Evolutionary conservation across 1,140 invertebrate species (phyloP).

Genomic region (Helicoverpa armigera): DNA sequence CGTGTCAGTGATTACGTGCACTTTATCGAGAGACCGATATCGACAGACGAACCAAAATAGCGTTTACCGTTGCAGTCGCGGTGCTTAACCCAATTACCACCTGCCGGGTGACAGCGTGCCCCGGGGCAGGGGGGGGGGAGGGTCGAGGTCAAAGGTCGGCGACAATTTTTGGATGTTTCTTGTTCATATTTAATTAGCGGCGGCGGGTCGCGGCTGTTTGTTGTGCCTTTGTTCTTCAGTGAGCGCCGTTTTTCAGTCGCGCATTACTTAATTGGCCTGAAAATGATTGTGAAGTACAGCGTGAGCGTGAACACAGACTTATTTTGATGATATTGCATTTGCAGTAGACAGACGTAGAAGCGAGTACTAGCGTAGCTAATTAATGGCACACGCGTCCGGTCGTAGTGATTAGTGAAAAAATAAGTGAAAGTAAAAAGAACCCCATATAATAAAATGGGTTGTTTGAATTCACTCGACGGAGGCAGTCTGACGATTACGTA

Average conservation of each 20-base stretch:
- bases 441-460: no score
- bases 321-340: background rate
- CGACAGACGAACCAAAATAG: slow-evolving; percentile 26
- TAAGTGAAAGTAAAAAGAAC: no score
- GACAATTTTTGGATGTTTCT: slow-evolving; percentile 39
- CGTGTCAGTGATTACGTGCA: slow-evolving; percentile 18
- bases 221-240: slow-evolving; percentile 24
- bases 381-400: no score
- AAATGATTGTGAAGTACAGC: slow-evolving; percentile 6
- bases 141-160: slow-evolving; percentile 9
- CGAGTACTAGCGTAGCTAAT: no score
- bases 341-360: no score
- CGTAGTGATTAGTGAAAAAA: no score
- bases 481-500: no score
- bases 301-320: background rate
- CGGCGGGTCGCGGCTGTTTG: slow-evolving; percentile 17
- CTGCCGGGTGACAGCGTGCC: background rate
- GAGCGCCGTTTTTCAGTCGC: background rate
- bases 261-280: slow-evolving; percentile 11
- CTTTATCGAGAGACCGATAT: slow-evolving; percentile 12
- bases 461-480: no score
- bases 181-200: slow-evolving; percentile 46
- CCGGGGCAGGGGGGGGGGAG: background rate
- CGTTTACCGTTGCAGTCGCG: slow-evolving; percentile 35
- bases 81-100: slow-evolving; percentile 39